These are phyloP conservation scores for Zosterops pallidus DNA, from an alignment of 2,113 vertebrate species.

Conservation along the genomic window DNA sequence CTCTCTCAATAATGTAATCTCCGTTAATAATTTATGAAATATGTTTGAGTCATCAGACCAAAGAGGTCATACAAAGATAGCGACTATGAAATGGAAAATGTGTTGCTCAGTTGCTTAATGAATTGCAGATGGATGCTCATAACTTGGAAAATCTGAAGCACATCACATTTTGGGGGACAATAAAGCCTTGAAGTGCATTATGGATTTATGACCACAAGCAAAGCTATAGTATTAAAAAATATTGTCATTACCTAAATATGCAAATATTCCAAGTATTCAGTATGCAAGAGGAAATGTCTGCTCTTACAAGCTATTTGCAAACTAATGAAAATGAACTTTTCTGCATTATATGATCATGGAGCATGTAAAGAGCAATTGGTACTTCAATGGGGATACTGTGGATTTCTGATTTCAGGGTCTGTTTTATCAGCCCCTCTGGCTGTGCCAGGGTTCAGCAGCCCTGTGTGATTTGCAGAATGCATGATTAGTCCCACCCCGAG, in stretches of 20 bases:
- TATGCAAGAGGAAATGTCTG: not conserved
- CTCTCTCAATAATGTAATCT: not conserved
- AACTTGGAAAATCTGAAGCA: not conserved
- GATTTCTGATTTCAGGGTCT: not conserved
- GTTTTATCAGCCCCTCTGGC: not conserved
- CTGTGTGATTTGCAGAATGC: not conserved
- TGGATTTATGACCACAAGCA: slow-evolving; percentile 16
- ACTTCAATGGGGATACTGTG: not conserved
- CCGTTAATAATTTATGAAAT: slow-evolving; percentile 21
- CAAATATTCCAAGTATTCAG: slow-evolving; percentile 31
- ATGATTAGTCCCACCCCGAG: not conserved
- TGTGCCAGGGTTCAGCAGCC: not conserved
- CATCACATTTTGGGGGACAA: not conserved
- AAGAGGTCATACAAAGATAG: slow-evolving; percentile 9
- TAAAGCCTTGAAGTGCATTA: not conserved
- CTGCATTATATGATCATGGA: not conserved
- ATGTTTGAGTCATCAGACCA: slow-evolving; percentile 16
- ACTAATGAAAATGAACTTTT: slow-evolving; percentile 45
- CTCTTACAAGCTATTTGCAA: slow-evolving; percentile 19
- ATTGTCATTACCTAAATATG: slow-evolving; percentile 13
- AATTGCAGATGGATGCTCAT: slow-evolving; percentile 13
- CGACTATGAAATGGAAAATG: slow-evolving; percentile 23
- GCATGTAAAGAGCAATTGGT: not conserved
- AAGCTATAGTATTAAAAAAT: not conserved
- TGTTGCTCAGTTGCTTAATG: not conserved